Base-by-base conservation (phyloP, 1,140 invertebrate species). In the Amyelois transitella region DNA sequence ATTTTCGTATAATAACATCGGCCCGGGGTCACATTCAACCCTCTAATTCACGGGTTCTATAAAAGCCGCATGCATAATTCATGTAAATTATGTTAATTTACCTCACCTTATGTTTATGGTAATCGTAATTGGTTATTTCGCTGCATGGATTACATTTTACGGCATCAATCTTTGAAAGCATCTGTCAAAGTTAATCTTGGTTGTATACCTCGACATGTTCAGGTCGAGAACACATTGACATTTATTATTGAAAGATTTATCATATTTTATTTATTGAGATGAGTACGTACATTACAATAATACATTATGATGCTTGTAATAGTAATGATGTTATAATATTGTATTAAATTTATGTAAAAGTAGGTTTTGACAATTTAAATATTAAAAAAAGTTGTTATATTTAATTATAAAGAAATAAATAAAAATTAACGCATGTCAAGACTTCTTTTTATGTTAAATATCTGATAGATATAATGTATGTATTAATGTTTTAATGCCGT, bases 51-150 rank as follows among this genome's bases (percentile, higher is more conserved):
- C 62, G 66, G 58, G 72, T 66, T 70, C 66, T 72, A 68, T 72
- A 72, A 69, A 66, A 72, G 64, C 60, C 59, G 60, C 57, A 81
- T 84, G 67, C 76, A 84, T 86, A 72, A 86, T 86, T 80, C 80
- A 84, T 80, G 51, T 56, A 77, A 73, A 75, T 75, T 86, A 86
- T 86, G 83, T 82, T 82, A 86, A 84, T 86, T 76, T 61, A 71
- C 69, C 64, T 68, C 71, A 77, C 79, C 80, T 86, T 85, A 83
- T 82, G 79, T 81, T 86, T 86, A 86, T 86, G 83, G 60, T 82
- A 86, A 86, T 85, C 64, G 66, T 86, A 86, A 86, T 86, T 86
- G 81, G 77, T 85, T 86, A 86, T 86, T 84, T 86, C 75, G 67
- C 60, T 70, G 75, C 70, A 67, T 61, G 62, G 78, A 77, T 82